These are phyloP conservation scores for Agonopterix heracliana DNA, from an alignment of 2,888 invertebrate species.

Conservation along the genomic window DNA sequence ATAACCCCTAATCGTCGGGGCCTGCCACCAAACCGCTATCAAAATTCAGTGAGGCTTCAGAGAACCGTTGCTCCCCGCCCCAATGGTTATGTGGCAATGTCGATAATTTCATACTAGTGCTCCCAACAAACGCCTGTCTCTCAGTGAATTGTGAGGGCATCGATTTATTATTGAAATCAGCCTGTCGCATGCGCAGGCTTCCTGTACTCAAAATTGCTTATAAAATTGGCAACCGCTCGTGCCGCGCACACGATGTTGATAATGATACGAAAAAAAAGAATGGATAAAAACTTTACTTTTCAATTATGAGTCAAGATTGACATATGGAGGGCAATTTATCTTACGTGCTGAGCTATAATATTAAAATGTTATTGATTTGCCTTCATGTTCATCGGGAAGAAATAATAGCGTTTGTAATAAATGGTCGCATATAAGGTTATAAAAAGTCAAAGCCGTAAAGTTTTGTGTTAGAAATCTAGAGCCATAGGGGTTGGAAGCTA, in stretches of 20 bases:
- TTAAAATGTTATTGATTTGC: background rate
- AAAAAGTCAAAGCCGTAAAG: background rate
- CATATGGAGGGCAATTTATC: conserved; percentile 46
- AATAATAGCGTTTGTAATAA: background rate
- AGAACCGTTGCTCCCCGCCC: conserved; percentile 64
- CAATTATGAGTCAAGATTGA: conserved; percentile 58
- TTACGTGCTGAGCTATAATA: conserved; percentile 8
- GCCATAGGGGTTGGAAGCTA: conserved; percentile 7
- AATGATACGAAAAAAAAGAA: conserved; percentile 54
- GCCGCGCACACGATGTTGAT: conserved; percentile 49
- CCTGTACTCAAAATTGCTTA: conserved; percentile 65
- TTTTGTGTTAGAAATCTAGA: conserved; percentile 9
- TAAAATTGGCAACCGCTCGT: conserved; percentile 69
- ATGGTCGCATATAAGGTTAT: background rate
- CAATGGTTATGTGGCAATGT: conserved; percentile 51
- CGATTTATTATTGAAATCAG: conserved; percentile 74
- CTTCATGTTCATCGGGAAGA: background rate
- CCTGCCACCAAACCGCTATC: conserved; percentile 57
- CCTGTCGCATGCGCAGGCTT: conserved; percentile 58
- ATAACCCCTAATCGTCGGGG: conserved; percentile 53
- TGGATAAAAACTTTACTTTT: conserved; percentile 35
- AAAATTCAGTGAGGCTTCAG: conserved; percentile 45
- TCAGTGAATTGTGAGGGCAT: conserved; percentile 52
- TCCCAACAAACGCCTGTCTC: conserved; percentile 47
- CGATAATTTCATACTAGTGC: conserved; percentile 64